A percentile compares a stretch with the other conserved stretches of the same genome.
These are phyloP conservation scores for Sinocyclocheilus maitianheensis DNA, from an alignment of 2,113 vertebrate genomes.

Conservation along the genomic window DNA sequence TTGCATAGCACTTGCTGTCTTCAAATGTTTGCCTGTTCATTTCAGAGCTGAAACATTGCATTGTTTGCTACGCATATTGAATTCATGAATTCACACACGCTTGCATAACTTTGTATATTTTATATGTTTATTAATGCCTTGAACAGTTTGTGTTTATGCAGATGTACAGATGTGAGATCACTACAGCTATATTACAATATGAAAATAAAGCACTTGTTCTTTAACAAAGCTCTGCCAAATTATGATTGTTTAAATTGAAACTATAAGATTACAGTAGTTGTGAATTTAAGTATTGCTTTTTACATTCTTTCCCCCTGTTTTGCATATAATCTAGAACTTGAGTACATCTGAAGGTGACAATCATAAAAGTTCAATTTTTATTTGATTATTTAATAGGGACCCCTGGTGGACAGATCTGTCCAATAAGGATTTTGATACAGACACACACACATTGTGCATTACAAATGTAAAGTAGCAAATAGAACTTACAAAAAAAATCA, in stretches of 20 bases:
- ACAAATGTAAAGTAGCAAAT: too few species aligned
- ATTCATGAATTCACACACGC: slow-evolving; percentile 79
- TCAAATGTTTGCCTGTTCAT: slow-evolving; percentile 80
- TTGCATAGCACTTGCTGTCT: slow-evolving; percentile 89
- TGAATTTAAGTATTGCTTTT: background rate
- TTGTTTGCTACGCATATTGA: slow-evolving; percentile 83
- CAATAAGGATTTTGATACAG: too few species aligned
- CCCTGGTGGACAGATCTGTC: background rate
- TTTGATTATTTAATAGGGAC: background rate
- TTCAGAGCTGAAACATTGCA: slow-evolving; percentile 84
- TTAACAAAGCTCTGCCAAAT: slow-evolving; percentile 59
- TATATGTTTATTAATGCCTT: slow-evolving; percentile 86
- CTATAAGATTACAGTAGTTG: background rate
- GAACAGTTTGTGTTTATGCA: slow-evolving; percentile 87
- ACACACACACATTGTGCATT: too few species aligned
- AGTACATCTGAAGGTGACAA: background rate
- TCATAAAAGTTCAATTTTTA: background rate
- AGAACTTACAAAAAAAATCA: too few species aligned
- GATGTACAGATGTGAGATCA: slow-evolving; percentile 99
- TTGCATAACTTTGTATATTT: slow-evolving; percentile 91
- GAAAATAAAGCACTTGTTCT: slow-evolving; percentile 97
- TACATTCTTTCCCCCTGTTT: too few species aligned
- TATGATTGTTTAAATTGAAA: background rate
- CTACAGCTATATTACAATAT: slow-evolving; percentile 89
- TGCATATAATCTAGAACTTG: too few species aligned